phyloP scores from a whole-genome alignment of 2,888 invertebrate species.

The Phortica magna region DNA sequence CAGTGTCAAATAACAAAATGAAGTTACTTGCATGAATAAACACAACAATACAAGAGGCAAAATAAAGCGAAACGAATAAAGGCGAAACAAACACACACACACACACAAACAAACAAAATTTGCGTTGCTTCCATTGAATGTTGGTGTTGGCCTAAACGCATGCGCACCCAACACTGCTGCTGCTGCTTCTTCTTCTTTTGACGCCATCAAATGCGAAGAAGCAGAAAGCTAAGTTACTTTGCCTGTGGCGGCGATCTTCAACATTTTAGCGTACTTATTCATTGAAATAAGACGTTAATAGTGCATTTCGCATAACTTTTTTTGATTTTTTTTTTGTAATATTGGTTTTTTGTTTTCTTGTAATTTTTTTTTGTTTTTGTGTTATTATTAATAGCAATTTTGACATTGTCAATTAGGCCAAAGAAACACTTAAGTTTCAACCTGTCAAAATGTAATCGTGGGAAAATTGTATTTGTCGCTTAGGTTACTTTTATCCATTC shows the following conservation, averaged over 20 bases:
- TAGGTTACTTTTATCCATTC: not conserved
- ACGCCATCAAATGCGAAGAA: too few relatives aligned
- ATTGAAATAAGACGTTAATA: too few relatives aligned
- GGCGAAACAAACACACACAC: not conserved
- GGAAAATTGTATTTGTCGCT: not conserved
- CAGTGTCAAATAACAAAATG: conserved; percentile 11
- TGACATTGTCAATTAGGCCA: conserved; percentile 18
- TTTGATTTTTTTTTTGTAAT: too few relatives aligned
- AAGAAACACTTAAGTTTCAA: conserved; percentile 9
- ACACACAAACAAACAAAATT: not conserved
- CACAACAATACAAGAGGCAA: not conserved
- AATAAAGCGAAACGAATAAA: not conserved
- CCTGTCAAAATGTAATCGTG: conserved; percentile 11
- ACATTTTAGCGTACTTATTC: too few relatives aligned
- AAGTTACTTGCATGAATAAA: not conserved
- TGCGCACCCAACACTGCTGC: too few relatives aligned
- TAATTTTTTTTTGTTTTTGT: not conserved
- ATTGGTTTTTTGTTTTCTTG: not conserved
- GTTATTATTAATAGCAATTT: conserved; percentile 12
- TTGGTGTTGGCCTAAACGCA: not conserved
- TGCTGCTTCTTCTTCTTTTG: too few relatives aligned
- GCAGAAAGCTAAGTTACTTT: too few relatives aligned
- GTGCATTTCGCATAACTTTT: too few relatives aligned
- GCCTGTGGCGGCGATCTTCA: too few relatives aligned
- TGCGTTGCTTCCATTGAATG: not conserved